phyloP scores from a whole-genome alignment of 2,888 invertebrate species.

The Dexiosoma caninum region DNA sequence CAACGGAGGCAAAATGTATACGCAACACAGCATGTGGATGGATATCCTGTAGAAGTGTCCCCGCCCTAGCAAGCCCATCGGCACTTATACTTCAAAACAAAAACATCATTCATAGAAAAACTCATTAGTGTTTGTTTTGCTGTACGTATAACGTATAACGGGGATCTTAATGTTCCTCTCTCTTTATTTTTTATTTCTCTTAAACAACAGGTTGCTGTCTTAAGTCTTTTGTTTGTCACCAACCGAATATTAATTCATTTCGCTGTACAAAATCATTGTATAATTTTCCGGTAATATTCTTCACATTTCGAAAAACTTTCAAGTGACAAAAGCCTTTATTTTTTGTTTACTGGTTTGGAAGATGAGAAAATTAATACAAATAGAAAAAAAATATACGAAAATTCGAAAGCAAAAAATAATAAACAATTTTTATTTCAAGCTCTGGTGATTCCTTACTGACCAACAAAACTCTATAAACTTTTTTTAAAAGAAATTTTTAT shows the following conservation, averaged over 20 bases:
- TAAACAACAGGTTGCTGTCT: neutral
- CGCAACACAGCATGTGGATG: no score
- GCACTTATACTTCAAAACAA: no score
- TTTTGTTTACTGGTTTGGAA: no score
- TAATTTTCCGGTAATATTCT: neutral
- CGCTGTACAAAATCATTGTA: neutral
- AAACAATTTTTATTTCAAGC: conserved; percentile 25
- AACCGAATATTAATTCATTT: neutral
- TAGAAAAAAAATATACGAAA: neutral
- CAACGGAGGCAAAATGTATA: no score
- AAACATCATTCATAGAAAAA: no score
- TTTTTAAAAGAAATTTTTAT: conserved; percentile 5
- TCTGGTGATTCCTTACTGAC: conserved; percentile 39
- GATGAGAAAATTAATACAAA: no score
- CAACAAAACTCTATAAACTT: conserved; percentile 23
- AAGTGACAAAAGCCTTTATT: no score
- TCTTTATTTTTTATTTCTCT: neutral
- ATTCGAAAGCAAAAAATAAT: neutral
- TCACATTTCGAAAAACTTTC: neutral
- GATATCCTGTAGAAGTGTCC: no score
- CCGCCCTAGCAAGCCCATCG: no score
- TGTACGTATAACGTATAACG: no score
- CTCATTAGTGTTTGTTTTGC: no score
- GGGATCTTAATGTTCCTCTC: no score
- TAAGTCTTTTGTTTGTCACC: conserved; percentile 20